These are phyloP conservation scores for Florisuga fusca DNA, from an alignment of 2,797 vertebrate species.

Conservation along the genomic window DNA sequence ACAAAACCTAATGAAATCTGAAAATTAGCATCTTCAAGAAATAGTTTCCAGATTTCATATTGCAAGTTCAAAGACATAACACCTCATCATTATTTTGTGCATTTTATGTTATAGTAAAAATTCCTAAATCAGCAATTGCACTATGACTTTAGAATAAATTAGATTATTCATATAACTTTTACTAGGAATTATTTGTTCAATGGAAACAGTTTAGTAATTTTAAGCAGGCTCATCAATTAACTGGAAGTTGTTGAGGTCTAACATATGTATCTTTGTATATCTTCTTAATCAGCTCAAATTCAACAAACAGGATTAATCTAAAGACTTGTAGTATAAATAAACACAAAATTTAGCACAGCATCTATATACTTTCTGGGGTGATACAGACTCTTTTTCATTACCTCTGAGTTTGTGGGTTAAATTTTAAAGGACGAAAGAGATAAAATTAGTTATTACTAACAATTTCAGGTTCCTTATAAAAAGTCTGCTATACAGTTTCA, in stretches of 20 bases:
- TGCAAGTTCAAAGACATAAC: not conserved
- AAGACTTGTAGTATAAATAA: not conserved
- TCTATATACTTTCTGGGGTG: not conserved
- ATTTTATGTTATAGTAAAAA: not conserved
- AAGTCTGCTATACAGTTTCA: not conserved
- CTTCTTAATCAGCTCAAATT: not conserved
- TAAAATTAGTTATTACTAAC: not conserved
- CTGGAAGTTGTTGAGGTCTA: not conserved
- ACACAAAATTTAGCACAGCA: not conserved
- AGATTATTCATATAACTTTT: not conserved
- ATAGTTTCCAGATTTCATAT: not conserved
- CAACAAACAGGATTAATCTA: not conserved
- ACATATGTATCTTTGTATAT: not conserved
- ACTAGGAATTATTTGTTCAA: not conserved
- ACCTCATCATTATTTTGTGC: not conserved
- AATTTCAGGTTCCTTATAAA: not conserved
- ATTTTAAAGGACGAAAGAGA: not conserved
- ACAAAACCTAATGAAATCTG: not conserved
- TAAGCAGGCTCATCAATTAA: not conserved
- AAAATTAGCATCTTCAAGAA: not conserved
- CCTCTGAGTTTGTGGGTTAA: not conserved
- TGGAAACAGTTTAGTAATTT: not conserved
- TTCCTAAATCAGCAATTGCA: not conserved
- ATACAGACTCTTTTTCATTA: not conserved
- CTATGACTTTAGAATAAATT: not conserved